phyloP scores from a whole-genome alignment of 2,888 invertebrate species.

The Andricus quercusramuli region DNA sequence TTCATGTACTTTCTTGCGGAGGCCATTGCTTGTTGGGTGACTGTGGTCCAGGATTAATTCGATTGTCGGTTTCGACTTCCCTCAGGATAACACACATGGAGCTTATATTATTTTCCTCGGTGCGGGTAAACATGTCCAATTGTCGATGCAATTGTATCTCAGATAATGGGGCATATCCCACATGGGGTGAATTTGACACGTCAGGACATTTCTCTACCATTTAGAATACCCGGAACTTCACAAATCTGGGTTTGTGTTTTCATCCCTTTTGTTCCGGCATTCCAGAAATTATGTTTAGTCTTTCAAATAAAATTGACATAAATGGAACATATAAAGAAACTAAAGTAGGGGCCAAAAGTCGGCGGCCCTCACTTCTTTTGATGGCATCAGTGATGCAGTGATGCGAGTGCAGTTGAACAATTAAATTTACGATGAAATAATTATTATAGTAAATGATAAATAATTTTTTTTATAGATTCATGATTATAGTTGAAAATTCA shows the following conservation, averaged over 20 bases:
- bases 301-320: background rate
- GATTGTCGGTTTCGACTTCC: slow-evolving; percentile 62
- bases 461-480: too few relatives aligned
- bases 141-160: slow-evolving; percentile 39
- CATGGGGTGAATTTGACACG: slow-evolving; percentile 14
- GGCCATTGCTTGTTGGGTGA: slow-evolving; percentile 33
- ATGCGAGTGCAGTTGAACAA: too few relatives aligned
- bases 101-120: slow-evolving; percentile 32
- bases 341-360: too few relatives aligned
- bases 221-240: background rate
- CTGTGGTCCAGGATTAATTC: slow-evolving; percentile 56
- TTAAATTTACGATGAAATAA: too few relatives aligned
- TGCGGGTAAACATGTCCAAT: slow-evolving; percentile 40
- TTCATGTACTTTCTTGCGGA: slow-evolving; percentile 30
- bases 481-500: too few relatives aligned
- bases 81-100: slow-evolving; percentile 42
- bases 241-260: background rate
- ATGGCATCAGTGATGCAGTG: too few relatives aligned
- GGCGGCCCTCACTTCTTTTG: background rate
- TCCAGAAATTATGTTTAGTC: background rate
- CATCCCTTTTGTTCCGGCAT: background rate
- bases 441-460: too few relatives aligned
- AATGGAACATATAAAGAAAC: background rate
- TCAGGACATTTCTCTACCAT: background rate
- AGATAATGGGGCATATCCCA: slow-evolving; percentile 20